Percentiles rank a stretch among this genome's conserved stretches.
Evolutionary conservation across 92 coral and sea anemone species (phyloP).

Genomic region (Blastomussa wellsi): DNA sequence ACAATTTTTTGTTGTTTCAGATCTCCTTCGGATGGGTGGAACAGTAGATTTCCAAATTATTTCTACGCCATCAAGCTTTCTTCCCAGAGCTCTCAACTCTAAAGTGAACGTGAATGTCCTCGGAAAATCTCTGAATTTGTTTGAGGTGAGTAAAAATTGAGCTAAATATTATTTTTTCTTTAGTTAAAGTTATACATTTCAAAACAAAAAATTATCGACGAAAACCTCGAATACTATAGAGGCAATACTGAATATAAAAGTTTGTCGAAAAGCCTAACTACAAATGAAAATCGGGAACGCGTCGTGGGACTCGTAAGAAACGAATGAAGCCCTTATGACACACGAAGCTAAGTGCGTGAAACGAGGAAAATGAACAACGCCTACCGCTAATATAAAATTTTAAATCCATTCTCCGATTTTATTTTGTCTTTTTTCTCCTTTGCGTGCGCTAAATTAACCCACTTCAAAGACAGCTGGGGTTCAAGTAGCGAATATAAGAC

Average conservation of each 20-base stretch:
- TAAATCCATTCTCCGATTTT: neutral
- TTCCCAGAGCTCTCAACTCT: slow-evolving; percentile 31
- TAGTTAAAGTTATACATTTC: no score
- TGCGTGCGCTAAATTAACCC: neutral
- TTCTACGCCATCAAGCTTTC: slow-evolving; percentile 38
- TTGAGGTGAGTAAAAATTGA: slow-evolving; percentile 22
- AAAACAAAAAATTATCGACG: no score
- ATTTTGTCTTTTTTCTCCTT: no score
- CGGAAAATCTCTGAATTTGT: slow-evolving; percentile 39
- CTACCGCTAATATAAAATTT: neutral
- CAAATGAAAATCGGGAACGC: no score
- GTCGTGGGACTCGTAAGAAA: neutral
- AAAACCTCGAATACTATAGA: no score
- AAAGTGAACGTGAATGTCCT: slow-evolving; percentile 24
- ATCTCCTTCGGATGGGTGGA: slow-evolving; percentile 35
- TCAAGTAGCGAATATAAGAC: neutral
- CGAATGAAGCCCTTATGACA: neutral
- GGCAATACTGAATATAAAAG: no score
- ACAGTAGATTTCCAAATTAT: slow-evolving; percentile 18
- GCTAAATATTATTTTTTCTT: no score
- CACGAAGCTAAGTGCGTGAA: neutral
- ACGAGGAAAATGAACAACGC: neutral
- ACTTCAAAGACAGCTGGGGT: neutral
- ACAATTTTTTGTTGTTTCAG: neutral
- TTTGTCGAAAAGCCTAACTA: no score